Percentiles rank a stretch among this genome's conserved stretches.
These are phyloP conservation scores for Campylorhamphus procurvoides DNA, from an alignment of 2,113 vertebrate species.

Conservation along the genomic window DNA sequence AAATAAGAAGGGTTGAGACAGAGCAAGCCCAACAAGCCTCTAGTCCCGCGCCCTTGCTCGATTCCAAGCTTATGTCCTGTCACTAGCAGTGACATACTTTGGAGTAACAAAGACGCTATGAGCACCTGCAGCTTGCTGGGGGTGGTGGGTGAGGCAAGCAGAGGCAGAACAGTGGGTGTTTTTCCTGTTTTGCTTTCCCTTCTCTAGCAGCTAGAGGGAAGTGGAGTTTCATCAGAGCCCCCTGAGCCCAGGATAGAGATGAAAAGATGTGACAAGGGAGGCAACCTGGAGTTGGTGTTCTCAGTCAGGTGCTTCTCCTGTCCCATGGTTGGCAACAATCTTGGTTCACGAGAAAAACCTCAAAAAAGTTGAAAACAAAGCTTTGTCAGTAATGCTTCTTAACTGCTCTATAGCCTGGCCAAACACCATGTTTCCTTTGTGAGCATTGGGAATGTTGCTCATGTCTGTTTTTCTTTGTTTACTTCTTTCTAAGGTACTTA, in stretches of 20 bases:
- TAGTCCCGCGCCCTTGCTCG: background rate
- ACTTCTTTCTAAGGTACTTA: background rate
- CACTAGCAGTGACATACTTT: fast-evolving
- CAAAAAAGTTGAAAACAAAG: background rate
- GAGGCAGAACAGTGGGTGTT: background rate
- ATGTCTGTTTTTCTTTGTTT: background rate
- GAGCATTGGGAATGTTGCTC: background rate
- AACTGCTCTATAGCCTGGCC: background rate
- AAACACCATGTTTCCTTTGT: background rate
- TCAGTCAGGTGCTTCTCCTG: background rate
- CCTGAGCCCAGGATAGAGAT: fast-evolving
- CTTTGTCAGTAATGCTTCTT: background rate
- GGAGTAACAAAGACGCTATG: background rate
- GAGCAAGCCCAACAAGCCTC: background rate
- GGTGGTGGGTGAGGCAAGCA: background rate
- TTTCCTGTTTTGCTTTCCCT: background rate
- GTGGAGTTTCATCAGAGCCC: background rate
- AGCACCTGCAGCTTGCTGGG: background rate
- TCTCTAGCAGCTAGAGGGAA: conserved; percentile 18
- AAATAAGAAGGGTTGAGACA: background rate
- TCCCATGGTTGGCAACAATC: background rate
- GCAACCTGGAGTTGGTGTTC: background rate
- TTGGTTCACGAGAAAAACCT: background rate
- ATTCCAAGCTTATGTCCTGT: background rate
- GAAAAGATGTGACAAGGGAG: background rate